Conservation (phyloP, 2,888 invertebrate species). For the Ditylenchus weischeri region DNA sequence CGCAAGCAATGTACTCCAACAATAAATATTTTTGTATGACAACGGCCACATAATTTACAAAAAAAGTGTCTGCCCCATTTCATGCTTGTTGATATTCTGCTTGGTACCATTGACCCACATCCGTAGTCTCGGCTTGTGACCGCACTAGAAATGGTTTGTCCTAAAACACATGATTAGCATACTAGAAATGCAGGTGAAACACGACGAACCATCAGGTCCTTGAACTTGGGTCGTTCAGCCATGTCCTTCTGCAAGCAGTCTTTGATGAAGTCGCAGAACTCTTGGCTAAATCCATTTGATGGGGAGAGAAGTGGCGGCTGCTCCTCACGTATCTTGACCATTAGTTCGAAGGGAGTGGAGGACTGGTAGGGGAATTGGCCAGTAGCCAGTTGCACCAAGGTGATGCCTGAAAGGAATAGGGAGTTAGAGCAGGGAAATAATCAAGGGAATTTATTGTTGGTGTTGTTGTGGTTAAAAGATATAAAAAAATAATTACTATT, state of each 20-base stretch:
- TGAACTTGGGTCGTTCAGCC: constrained; percentile 48
- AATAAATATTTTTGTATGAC: too few species aligned
- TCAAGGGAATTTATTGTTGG: too few species aligned
- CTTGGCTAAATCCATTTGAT: constrained; percentile 36
- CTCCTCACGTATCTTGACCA: constrained; percentile 79
- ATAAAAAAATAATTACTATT: neutral
- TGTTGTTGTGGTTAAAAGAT: too few species aligned
- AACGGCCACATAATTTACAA: too few species aligned
- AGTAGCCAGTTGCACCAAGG: constrained; percentile 82
- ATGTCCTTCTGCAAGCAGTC: constrained; percentile 50
- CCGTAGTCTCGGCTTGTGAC: neutral
- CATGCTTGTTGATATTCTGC: constrained; percentile 4
- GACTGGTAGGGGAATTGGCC: constrained; percentile 89
- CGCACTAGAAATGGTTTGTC: constrained; percentile 3
- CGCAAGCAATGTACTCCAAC: too few species aligned
- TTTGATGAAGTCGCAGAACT: constrained; percentile 50
- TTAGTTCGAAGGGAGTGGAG: constrained; percentile 71
- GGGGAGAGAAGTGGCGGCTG: constrained; percentile 59
- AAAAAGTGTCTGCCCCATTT: neutral
- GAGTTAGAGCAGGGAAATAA: neutral
- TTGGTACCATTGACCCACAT: constrained; percentile 4
- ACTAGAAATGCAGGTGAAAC: neutral
- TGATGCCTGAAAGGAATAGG: constrained; percentile 28
- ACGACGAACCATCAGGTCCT: constrained; percentile 42
- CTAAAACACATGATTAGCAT: constrained; percentile 3